Evolutionary conservation across 2,113 vertebrate genomes (phyloP).

Genomic region (Myxocyprinus asiaticus): DNA sequence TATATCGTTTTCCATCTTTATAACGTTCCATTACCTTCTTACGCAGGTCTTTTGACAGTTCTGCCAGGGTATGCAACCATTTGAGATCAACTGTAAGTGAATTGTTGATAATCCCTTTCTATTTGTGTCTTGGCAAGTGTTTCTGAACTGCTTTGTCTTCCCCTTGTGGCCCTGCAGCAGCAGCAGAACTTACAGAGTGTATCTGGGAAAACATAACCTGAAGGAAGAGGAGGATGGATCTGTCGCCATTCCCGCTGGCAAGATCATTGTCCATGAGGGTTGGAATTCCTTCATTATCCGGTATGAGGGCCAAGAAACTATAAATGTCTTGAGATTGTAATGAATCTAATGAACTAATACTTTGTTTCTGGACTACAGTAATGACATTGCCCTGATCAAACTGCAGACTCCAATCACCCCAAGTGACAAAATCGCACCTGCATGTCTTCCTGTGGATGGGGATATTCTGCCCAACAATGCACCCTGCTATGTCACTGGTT

Average conservation of each 20-base stretch:
- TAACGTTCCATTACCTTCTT: too few species aligned
- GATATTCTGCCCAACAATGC: conserved; percentile 70
- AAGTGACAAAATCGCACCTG: conserved; percentile 72
- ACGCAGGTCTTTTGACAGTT: too few species aligned
- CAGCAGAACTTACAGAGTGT: conserved; percentile 72
- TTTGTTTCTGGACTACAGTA: conserved; percentile 60
- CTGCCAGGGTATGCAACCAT: too few species aligned
- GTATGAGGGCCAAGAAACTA: conserved; percentile 48
- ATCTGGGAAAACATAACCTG: conserved; percentile 81
- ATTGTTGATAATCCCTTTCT: too few species aligned
- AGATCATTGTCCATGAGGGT: conserved; percentile 73
- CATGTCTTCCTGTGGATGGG: conserved; percentile 76
- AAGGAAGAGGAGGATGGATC: conserved; percentile 63
- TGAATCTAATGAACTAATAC: not conserved
- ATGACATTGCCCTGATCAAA: conserved; percentile 90
- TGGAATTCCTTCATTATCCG: conserved; percentile 76
- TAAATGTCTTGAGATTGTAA: not conserved
- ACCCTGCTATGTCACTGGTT: conserved; percentile 86
- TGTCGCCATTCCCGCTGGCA: conserved; percentile 60
- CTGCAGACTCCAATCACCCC: conserved; percentile 70
- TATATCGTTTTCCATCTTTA: too few species aligned
- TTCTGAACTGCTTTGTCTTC: not conserved
- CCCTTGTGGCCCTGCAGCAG: conserved; percentile 52
- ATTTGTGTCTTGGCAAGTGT: not conserved
- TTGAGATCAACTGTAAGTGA: too few species aligned